These are phyloP conservation scores for Chalcosyrphus nemorum DNA, from an alignment of 2,888 invertebrate species.

Conservation along the genomic window DNA sequence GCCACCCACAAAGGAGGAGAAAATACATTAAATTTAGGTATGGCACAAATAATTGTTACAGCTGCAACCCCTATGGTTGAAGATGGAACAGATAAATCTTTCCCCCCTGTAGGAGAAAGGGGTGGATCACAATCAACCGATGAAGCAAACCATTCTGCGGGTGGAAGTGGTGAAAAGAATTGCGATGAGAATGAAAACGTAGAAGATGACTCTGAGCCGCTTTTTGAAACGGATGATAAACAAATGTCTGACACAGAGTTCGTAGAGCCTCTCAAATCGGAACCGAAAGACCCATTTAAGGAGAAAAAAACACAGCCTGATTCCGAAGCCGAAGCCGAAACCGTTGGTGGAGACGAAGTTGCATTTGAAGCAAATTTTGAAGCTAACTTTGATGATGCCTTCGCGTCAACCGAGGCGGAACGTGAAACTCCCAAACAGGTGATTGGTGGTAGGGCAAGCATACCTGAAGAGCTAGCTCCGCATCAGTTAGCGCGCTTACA, in stretches of 20 bases:
- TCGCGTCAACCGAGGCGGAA: slow-evolving; percentile 78
- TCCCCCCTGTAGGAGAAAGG: slow-evolving; percentile 85
- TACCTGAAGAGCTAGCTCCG: slow-evolving; percentile 94
- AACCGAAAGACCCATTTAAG: slow-evolving; percentile 78
- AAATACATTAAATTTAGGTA: slow-evolving; percentile 88
- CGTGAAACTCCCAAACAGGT: slow-evolving; percentile 85
- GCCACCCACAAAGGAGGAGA: slow-evolving; percentile 76
- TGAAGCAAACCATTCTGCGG: slow-evolving; percentile 67
- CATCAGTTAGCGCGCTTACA: slow-evolving; percentile 94
- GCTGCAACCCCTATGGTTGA: slow-evolving; percentile 96
- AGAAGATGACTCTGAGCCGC: slow-evolving; percentile 60
- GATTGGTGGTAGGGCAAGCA: slow-evolving; percentile 90
- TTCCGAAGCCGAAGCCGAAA: slow-evolving; percentile 35
- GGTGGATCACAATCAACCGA: slow-evolving; percentile 74
- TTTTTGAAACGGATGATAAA: slow-evolving; percentile 75
- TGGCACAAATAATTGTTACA: slow-evolving; percentile 95
- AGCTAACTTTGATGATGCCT: slow-evolving; percentile 83
- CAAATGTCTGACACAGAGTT: slow-evolving; percentile 74
- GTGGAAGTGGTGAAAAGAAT: slow-evolving; percentile 27
- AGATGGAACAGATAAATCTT: slow-evolving; percentile 89
- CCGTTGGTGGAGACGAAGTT: slow-evolving; percentile 71
- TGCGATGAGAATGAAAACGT: slow-evolving; percentile 67
- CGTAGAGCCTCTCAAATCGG: slow-evolving; percentile 76
- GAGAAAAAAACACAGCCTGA: slow-evolving; percentile 74
- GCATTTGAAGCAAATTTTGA: slow-evolving; percentile 81